Evolutionary conservation across 2,797 vertebrate species (phyloP), one percentile per base, ranked within the genome.

Genomic region (Neoniphon sammara): DNA sequence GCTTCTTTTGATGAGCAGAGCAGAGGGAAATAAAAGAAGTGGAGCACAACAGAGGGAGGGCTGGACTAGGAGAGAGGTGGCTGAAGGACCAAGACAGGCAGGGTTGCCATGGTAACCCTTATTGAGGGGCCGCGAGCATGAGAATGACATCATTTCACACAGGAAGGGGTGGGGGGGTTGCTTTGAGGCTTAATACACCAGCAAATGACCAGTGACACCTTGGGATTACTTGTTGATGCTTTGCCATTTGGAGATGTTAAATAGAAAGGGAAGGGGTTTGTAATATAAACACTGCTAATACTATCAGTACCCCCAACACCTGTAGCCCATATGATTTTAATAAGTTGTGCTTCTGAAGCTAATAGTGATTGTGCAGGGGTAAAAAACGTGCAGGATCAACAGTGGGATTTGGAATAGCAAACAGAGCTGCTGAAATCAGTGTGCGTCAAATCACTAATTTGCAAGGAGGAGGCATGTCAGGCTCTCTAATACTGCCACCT

Each of bases 61-160:
- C 66, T 81, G 56, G 72, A 70, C 20, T 36, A 61, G 78, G 64
- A 52, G 70, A 83, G 82, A 70, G 4, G 63, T 66, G 73, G 72
- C 71, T 84, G 65, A 21, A 62, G 44, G 77, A 88, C 70, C 56
- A 83, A 18, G 17, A 91, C 80, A 78, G 66, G 82, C 31, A 61
- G 12, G 58, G 92, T 94, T 92, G 66, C 91, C 88, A 93, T 92
- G 88, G 92, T 86, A 92, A 94, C 90, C 36, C 46, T 56, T 31
- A 23, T 57, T 61, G 30, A 83, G 73, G 77, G 82, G 70, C 83
- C 75, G 60, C 67, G 44, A 47, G 63, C 54, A 78, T 31, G 54
- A 73, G 44, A 23, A 54, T 89, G 90, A 91, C 82, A 90, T 90
- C 85, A 85, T 64, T 63, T 69, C 47, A 27, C 36, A n/a, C 61